A percentile compares a stretch with the other conserved stretches of the same genome.
Evolutionary conservation across 1,140 invertebrate species (phyloP).

Genomic region (Acromyrmex charruanus): DNA sequence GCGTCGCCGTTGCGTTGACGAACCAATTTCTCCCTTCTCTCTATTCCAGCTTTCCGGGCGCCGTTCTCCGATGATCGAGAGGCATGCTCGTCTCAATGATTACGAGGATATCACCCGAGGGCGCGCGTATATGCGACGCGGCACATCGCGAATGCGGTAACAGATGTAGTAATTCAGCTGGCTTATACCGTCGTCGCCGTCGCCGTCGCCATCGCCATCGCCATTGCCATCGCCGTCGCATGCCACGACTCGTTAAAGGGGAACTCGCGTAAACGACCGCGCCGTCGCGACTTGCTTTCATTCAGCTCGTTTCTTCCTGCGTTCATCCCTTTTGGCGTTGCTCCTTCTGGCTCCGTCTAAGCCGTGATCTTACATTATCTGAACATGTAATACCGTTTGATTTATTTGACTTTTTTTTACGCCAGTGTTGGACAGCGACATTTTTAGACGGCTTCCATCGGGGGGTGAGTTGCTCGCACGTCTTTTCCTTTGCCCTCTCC

Average conservation of each 20-base stretch:
- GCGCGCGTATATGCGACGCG: conserved; percentile 18
- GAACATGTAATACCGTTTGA: conserved; percentile 75
- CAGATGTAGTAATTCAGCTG: conserved; percentile 71
- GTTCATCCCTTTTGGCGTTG: conserved; percentile 39
- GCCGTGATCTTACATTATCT: conserved; percentile 57
- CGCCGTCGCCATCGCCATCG: background rate
- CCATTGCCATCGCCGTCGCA: background rate
- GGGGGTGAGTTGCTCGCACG: background rate
- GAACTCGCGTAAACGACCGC: conserved; percentile 66
- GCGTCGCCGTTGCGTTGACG: conserved; percentile 34
- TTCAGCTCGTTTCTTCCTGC: conserved; percentile 27
- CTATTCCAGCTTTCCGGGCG: conserved; percentile 5
- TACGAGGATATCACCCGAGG: conserved; percentile 32
- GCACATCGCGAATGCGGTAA: conserved; percentile 46
- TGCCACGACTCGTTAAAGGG: conserved; percentile 68
- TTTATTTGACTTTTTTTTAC: conserved; percentile 79
- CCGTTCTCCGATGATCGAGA: conserved; percentile 44
- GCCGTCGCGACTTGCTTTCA: conserved; percentile 51
- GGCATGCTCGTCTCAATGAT: conserved; percentile 56
- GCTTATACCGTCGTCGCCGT: conserved; percentile 33
- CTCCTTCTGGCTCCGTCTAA: conserved; percentile 28
- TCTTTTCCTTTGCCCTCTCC: background rate
- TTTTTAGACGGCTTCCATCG: conserved; percentile 69
- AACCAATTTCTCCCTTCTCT: conserved; percentile 50
- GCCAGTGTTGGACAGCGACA: conserved; percentile 74